A percentile compares a stretch with the other conserved stretches of the same genome.
phyloP scores from a whole-genome alignment of 2,113 vertebrate species.

The Danio rerio region GRCz12tu NC_133182.1:10395501-10396000 shows the following conservation, averaged over 20 bases:
- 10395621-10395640: conserved; percentile 18
- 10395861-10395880: background rate
- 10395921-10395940: too few relatives aligned
- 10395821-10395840: too few relatives aligned
- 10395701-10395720: conserved; percentile 36
- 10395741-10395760: background rate
- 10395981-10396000: too few relatives aligned
- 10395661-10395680: background rate
- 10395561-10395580: conserved; percentile 19
- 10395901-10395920: too few relatives aligned
- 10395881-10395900: too few relatives aligned
- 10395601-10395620: conserved; percentile 10
- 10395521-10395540: conserved; percentile 19
- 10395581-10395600: conserved; percentile 8
- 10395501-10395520: background rate
- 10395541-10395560: conserved; percentile 8
- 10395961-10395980: too few relatives aligned
- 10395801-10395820: background rate
- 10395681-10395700: conserved; percentile 18
- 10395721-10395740: conserved; percentile 9
- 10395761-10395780: conserved; percentile 15
- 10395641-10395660: conserved; percentile 35
- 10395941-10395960: too few relatives aligned
- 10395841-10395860: background rate
- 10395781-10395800: background rate